Base-by-base conservation (phyloP, 2,113 vertebrate species). In the Columba livia region DNA sequence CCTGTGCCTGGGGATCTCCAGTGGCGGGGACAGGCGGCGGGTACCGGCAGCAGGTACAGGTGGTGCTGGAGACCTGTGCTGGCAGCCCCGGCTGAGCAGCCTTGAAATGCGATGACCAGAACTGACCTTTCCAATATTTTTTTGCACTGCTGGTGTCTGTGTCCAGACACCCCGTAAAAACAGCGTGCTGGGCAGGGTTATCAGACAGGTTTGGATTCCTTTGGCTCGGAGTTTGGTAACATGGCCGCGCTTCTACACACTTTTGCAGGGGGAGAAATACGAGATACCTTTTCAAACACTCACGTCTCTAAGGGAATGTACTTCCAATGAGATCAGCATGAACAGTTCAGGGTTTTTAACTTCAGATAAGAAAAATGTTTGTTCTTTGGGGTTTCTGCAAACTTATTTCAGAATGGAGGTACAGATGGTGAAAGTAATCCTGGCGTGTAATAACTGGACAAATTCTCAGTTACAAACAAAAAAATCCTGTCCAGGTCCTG, bases 151-250 rank as follows among this genome's bases (percentile, higher is more conserved):
- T 75, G 83, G 72, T 81, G 40, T 82, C 93, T 93, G 36, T 57
- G 44, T 91, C 88, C 71, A 89, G 69, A 81, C 47, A 9, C 69
- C 29, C 91, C 94, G 71, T 87, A 77, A 80, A 95, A 97, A 85
- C 85, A 85, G 25, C 36, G 80, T 44, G 70, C 89, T 7, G 21
- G 80, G 82, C 91, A 89, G 94, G 65, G 72, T 86, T n/a, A 93
- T 44, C 90, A 74, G 58, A 50, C 6, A 16, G 79, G 93, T 92
- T 75, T 83, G 93, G 92, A 72, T 90, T 74, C 53, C 48, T 78
- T 20, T 71, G 56, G 85, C 50, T 93, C 65, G 87, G 90, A 93
- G 85, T 93, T 96, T 90, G 89, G 64, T 93, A 84, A 83, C 50
- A 29, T 47, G 84, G 70, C 72, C 90, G 79, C 74, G 73, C 79